Evolutionary conservation across 1,140 invertebrate genomes (phyloP).

Genomic region (Phenacoccus solenopsis): DNA sequence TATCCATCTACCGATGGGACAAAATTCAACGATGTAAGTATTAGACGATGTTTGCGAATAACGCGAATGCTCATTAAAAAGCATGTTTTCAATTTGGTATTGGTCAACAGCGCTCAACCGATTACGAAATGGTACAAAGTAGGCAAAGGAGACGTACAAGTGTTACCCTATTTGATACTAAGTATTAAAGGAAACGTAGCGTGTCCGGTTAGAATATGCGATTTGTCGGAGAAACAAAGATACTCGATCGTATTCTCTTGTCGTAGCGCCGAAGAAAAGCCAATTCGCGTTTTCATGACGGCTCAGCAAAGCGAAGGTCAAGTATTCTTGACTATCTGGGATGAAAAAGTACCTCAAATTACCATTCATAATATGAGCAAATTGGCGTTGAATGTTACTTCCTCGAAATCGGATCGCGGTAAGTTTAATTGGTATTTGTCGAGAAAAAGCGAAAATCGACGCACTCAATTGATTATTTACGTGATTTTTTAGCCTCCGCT

Average conservation of each 20-base stretch:
- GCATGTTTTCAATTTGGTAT: background rate
- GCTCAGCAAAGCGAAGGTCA: slow-evolving; percentile 41
- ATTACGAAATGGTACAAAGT: slow-evolving; percentile 19
- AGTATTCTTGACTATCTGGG: slow-evolving; percentile 42
- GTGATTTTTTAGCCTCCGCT: background rate
- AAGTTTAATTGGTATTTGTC: no score
- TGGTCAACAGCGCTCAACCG: slow-evolving; percentile 19
- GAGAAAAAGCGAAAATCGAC: background rate
- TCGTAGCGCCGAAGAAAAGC: slow-evolving; percentile 2
- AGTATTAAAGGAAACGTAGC: slow-evolving; percentile 15
- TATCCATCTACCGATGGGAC: background rate
- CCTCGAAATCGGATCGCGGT: background rate
- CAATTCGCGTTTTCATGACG: slow-evolving; percentile 18
- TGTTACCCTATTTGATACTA: slow-evolving; percentile 21
- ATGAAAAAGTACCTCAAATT: slow-evolving; percentile 44
- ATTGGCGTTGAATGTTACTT: slow-evolving; percentile 25
- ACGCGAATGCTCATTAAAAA: background rate
- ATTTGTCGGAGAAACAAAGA: slow-evolving; percentile 19
- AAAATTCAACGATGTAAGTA: background rate
- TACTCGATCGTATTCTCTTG: slow-evolving; percentile 20
- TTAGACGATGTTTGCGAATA: background rate
- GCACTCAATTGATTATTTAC: background rate
- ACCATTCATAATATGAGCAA: slow-evolving; percentile 39
- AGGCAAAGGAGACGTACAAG: background rate
- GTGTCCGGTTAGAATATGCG: slow-evolving; percentile 21